phyloP scores from a whole-genome alignment of 2,888 invertebrate species.

The Eubasilissa splendida region DNA sequence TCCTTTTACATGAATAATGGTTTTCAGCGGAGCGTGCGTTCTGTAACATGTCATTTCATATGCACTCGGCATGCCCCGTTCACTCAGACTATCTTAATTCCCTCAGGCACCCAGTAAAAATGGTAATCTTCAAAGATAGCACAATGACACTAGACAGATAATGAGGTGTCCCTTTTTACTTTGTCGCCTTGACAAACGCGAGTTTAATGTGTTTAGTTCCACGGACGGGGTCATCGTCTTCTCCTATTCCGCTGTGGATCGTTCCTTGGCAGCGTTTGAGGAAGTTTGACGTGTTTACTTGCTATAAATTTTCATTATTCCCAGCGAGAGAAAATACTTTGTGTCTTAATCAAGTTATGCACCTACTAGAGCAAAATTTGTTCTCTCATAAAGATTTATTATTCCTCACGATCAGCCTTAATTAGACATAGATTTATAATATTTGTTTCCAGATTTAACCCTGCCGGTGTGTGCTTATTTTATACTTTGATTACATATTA shows the following conservation, averaged over 20 bases:
- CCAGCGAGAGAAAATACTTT: not conserved
- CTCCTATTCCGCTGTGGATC: conserved; percentile 15
- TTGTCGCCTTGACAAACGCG: not conserved
- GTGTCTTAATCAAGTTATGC: conserved; percentile 3
- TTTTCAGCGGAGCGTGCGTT: conserved; percentile 1
- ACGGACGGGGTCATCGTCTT: conserved; percentile 33
- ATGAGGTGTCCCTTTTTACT: conserved; percentile 21
- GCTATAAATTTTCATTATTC: conserved; percentile 13
- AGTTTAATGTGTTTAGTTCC: not conserved
- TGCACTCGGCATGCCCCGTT: conserved; percentile 5
- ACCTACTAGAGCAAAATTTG: too few relatives aligned
- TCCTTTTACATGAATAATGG: conserved; percentile 21
- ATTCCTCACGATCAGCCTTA: too few relatives aligned
- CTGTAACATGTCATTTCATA: conserved; percentile 7
- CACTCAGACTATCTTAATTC: not conserved
- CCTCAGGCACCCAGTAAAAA: not conserved
- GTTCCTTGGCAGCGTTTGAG: conserved; percentile 14
- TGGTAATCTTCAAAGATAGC: not conserved
- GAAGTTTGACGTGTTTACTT: conserved; percentile 30
- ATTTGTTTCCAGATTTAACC: too few relatives aligned
- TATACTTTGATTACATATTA: too few relatives aligned
- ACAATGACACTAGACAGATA: not conserved
- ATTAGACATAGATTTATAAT: too few relatives aligned
- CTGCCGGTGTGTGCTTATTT: too few relatives aligned
- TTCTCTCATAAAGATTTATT: too few relatives aligned